A percentile compares a stretch with the other conserved stretches of the same genome.
Evolutionary conservation across 2,113 vertebrate genomes (phyloP).

Genomic region (Oreotrochilus melanogaster): DNA sequence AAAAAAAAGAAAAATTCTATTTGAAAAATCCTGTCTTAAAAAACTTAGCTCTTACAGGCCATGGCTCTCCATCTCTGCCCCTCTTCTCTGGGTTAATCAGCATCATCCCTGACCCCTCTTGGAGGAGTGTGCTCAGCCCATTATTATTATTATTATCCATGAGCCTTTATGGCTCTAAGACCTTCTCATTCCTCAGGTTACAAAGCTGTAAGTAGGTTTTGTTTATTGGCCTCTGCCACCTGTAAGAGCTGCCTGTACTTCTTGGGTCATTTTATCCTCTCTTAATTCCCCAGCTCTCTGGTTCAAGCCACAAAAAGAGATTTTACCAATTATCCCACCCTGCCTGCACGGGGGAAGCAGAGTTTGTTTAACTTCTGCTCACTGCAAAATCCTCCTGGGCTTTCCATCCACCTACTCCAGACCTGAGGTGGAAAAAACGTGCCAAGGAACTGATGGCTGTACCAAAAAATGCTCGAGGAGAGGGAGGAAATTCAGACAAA

Average conservation of each 20-base stretch:
- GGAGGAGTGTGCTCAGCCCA: accelerated
- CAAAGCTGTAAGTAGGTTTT: neutral
- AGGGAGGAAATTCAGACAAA: neutral
- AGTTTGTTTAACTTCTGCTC: neutral
- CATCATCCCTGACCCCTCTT: neutral
- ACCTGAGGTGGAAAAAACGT: neutral
- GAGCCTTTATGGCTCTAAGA: neutral
- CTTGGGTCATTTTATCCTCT: neutral
- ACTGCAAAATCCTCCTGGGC: neutral
- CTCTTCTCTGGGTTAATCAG: neutral
- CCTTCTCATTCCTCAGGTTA: neutral
- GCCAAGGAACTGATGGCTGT: neutral
- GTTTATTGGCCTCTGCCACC: neutral
- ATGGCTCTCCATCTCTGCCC: neutral
- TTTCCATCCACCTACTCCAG: neutral
- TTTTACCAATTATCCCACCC: neutral
- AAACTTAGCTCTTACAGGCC: neutral
- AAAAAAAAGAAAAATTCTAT: no score
- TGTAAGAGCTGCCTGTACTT: neutral
- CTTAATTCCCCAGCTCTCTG: neutral
- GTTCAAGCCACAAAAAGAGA: neutral
- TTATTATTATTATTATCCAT: neutral
- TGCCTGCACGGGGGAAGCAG: neutral
- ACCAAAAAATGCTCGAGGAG: neutral
- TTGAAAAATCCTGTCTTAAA: neutral